Conservation (phyloP, 2,797 vertebrate species). For the Eutrigla gurnardus region DNA sequence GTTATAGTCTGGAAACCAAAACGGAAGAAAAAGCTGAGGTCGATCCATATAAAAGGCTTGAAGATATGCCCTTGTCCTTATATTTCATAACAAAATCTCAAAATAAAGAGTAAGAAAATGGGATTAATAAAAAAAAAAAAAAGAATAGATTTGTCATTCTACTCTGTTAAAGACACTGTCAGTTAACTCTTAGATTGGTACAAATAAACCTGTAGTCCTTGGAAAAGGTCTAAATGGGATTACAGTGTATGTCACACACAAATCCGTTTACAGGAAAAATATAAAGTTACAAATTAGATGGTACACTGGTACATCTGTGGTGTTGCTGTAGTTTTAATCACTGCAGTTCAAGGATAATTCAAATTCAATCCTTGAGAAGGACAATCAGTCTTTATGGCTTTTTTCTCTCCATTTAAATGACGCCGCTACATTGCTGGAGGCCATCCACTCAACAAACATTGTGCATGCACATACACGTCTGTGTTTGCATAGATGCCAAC, state of each 20-base stretch:
- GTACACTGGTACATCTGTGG: constrained; percentile 24
- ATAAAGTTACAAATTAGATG: constrained; percentile 29
- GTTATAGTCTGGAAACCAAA: constrained; percentile 44
- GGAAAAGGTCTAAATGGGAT: constrained; percentile 42
- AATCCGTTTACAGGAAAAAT: constrained; percentile 53
- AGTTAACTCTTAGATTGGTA: constrained; percentile 41
- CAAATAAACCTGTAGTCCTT: constrained; percentile 69
- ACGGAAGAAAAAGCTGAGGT: constrained; percentile 49
- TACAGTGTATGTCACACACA: constrained; percentile 39
- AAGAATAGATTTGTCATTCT: constrained; percentile 50
- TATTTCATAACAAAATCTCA: constrained; percentile 65
- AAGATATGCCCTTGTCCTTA: constrained; percentile 74
- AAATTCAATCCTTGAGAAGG: constrained; percentile 28
- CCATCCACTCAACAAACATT: constrained; percentile 45
- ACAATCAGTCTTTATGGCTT: constrained; percentile 62
- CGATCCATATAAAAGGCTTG: constrained; percentile 74
- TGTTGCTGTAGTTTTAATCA: constrained; percentile 22
- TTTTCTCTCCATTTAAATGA: constrained; percentile 28
- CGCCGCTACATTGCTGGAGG: constrained; percentile 42
- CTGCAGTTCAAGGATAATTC: constrained; percentile 36
- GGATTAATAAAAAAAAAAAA: constrained; percentile 64
- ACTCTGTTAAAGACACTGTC: constrained; percentile 43
- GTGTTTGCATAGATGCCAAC: constrained; percentile 34
- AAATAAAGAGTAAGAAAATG: constrained; percentile 29
- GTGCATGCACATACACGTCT: constrained; percentile 41